Evolutionary conservation across 1,140 invertebrate genomes (phyloP).

Genomic region (Panulirus ornatus): DNA sequence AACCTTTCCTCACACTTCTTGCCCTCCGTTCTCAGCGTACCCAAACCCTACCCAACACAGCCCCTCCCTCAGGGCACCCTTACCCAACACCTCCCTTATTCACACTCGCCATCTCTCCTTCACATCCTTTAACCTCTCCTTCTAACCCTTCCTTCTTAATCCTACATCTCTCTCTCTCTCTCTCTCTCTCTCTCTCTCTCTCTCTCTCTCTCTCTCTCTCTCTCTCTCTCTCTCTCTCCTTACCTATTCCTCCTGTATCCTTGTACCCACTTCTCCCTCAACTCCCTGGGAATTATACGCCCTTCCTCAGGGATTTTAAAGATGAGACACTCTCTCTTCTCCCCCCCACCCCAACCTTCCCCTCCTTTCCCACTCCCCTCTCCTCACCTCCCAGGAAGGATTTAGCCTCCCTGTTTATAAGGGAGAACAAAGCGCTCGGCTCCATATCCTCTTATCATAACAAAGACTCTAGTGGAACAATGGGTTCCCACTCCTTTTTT

Average conservation of each 20-base stretch:
- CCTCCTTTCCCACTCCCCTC: not conserved
- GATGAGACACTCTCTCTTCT: not conserved
- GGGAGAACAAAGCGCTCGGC: not conserved
- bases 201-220: not conserved
- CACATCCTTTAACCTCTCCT: not conserved
- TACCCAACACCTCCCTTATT: not conserved
- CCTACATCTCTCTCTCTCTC: not conserved
- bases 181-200: not conserved
- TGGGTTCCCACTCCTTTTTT: not conserved
- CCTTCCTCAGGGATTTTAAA: not conserved
- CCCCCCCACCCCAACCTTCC: not conserved
- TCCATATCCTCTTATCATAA: constrained; percentile 33
- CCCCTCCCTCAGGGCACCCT: not conserved
- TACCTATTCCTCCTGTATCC: not conserved
- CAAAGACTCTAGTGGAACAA: constrained; percentile 7
- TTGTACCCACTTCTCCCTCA: not conserved
- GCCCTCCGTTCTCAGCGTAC: not conserved
- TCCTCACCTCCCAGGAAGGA: not conserved
- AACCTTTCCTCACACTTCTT: not conserved
- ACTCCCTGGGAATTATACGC: not conserved
- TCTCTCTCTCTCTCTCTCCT: not conserved
- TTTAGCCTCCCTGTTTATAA: constrained; percentile 7
- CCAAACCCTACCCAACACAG: no score
- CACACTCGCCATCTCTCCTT: constrained; percentile 3
- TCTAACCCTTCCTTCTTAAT: not conserved